phyloP scores from a whole-genome alignment of 1,140 invertebrate species.

The Drosophila ananassae region DNA sequence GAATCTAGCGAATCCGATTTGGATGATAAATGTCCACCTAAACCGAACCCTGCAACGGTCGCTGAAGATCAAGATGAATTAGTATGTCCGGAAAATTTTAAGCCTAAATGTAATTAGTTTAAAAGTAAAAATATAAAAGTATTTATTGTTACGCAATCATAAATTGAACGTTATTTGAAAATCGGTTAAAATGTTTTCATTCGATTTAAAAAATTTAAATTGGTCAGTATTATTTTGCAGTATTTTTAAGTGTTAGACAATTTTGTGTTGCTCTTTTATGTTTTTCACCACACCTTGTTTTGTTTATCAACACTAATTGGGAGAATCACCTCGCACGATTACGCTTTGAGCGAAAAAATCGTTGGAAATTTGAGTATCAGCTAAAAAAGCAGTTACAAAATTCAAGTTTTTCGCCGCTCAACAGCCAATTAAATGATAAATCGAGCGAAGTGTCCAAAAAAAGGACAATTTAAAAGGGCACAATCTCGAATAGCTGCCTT shows the following conservation, averaged over 20 bases:
- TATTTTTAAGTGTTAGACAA: too few species aligned
- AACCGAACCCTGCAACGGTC: neutral
- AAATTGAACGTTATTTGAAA: neutral
- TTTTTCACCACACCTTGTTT: neutral
- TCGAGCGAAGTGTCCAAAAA: neutral
- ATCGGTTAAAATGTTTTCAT: too few species aligned
- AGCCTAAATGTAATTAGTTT: conserved; percentile 42
- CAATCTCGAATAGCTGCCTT: conserved; percentile 7
- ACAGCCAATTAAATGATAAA: conserved; percentile 39
- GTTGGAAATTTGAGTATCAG: neutral
- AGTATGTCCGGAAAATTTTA: conserved; percentile 48
- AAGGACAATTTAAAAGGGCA: conserved; percentile 7
- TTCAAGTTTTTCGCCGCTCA: neutral
- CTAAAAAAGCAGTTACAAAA: neutral
- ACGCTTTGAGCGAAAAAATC: neutral
- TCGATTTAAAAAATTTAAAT: too few species aligned
- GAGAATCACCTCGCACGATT: neutral
- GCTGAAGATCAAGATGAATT: neutral
- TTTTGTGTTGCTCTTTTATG: neutral
- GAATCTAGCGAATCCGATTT: conserved; percentile 7
- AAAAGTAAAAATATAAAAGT: neutral
- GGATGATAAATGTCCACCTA: conserved; percentile 5
- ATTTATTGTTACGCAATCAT: neutral
- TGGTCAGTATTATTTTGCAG: too few species aligned
- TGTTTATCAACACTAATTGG: conserved; percentile 2